Percentiles rank a stretch among this genome's conserved stretches.
Evolutionary conservation across 2,113 vertebrate species (phyloP).

Genomic region (Casuarius casuarius): DNA sequence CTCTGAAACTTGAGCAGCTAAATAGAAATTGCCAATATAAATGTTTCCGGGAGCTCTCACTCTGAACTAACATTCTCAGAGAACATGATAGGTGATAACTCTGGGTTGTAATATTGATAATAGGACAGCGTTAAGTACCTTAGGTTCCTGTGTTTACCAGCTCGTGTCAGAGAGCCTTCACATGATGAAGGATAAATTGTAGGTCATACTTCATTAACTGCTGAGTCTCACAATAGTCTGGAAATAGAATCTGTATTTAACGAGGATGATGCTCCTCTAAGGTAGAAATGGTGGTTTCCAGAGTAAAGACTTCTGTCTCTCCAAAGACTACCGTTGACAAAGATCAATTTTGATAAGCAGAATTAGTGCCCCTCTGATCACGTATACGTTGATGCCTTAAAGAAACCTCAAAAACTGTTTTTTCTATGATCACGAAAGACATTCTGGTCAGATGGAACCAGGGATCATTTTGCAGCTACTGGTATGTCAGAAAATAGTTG

Average conservation of each 20-base stretch:
- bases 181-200: not conserved
- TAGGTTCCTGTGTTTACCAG: not conserved
- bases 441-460: not conserved
- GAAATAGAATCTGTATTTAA: not conserved
- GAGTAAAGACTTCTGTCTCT: not conserved
- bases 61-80: not conserved
- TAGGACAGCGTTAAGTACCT: not conserved
- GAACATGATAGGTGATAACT: not conserved
- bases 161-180: not conserved
- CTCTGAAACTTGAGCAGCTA: not conserved
- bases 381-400: not conserved
- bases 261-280: not conserved
- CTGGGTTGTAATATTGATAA: not conserved
- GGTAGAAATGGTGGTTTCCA: not conserved
- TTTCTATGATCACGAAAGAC: not conserved
- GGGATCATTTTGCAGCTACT: not conserved
- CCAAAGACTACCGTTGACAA: not conserved
- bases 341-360: not conserved
- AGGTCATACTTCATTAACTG: not conserved
- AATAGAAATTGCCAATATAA: not conserved
- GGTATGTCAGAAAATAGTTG: not conserved
- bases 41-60: not conserved
- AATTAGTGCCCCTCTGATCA: not conserved
- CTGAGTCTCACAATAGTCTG: not conserved
- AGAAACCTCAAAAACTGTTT: not conserved